Base-by-base conservation (phyloP, 2,113 vertebrate species). In the Chlamydotis undulata region DNA sequence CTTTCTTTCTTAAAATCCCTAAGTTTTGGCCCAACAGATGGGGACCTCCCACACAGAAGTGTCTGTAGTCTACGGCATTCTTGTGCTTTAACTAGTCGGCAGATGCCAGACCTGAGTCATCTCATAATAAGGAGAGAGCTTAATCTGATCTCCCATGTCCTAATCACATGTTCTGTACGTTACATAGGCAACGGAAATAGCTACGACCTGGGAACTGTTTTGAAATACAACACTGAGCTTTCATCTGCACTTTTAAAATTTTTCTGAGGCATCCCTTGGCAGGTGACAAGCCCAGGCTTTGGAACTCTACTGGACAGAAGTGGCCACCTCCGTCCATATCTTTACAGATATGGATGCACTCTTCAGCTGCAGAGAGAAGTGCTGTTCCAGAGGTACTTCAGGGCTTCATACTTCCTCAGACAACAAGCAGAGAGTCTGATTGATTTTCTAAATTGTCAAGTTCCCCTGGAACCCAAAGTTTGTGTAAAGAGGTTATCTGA, bases 1-100 rank as follows among this genome's bases (percentile, higher is more conserved):
- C 55, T 81, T 59, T 1, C 71, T 55, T 67, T 70, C 64, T 68
- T 90, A 45, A n/a, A 67, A 4, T 29, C 59, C n/a, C 55, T 26
- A 39, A n/a, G 10, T 91, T 94, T 86, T 67, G 60, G 68, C 25
- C 76, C 74, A 86, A 21, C 55, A 96, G 91, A 75, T 87, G 87
- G 91, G 43, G 57, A 39, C 71, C 41, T 87, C 93, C 86, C 55
- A 88, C 94, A 68, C 10, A 45, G 57, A 69, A 37, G 23, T 33
- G 53, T 49, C 90, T 57, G 52, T 8, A 53, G 50, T 50, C 37
- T 47, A 21, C n/a, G 49, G 35, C 60, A 60, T 74, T 70, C 50
- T 67, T 37, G 10, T 47, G 50, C 63, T 95, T 73, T 39, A 90
- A 39, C 57, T 23, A 33, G 29, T 14, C 17, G 0, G 0, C 49